Base-by-base conservation (phyloP, 2,797 vertebrate species). In the Channa striata region DNA sequence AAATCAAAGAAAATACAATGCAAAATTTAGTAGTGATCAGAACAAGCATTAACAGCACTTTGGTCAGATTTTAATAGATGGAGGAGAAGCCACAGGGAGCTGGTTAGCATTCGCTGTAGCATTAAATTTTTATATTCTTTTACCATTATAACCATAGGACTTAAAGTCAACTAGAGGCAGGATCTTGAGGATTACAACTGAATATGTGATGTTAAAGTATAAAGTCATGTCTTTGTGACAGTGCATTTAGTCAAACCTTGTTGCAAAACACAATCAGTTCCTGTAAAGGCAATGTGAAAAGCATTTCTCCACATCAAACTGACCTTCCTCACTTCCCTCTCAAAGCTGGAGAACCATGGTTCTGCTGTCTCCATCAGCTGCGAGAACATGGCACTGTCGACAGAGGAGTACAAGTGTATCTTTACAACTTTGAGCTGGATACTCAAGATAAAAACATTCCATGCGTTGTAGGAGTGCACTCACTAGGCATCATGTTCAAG, bases 401-500 rank as follows among this genome's bases (percentile, higher is more conserved):
- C 25, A 82, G 80, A 76, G 40, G 20, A 16, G 25, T 11, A 56
- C 7, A 34, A 44, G 16, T 34, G 52, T 14, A 9, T 6, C n/a
- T n/a, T n/a, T n/a, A n/a, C n/a, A n/a, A n/a, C n/a, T n/a, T n/a
- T n/a, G 51, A 23, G 42, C 11, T 42, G 36, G 20, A 50, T 21
- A 34, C 5, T 1, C 40, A 42, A 14, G 40, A 16, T 13, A 16
- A 16, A 17, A n/a, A 19, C 5, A 10, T n/a, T 44, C n/a, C n/a
- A 44, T 19, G 6, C n/a, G 23, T 23, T 33, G 21, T 17, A 36
- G 21, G n/a, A 30, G 17, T 16, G 33, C 46, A 94, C 98, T 98
- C 93, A 99, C 98, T 98, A 99, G 70, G 97, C 96, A 86, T 99
- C 98, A 8, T 99, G 98, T 74, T 99, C 98, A 75, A 99, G 95